Conservation (phyloP, 2,113 vertebrate species). For the mouse (Mus musculus) region GRCm39 chr6:51782001-51782500, state of each 20-base stretch:
- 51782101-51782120: neutral
- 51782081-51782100: neutral
- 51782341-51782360: neutral
- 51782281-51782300: neutral
- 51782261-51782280: neutral
- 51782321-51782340: too few species aligned
- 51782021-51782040: neutral
- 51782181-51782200: neutral
- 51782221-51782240: neutral
- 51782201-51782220: neutral
- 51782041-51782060: conserved; percentile 1
- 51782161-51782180: neutral
- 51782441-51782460: neutral
- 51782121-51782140: neutral
- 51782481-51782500: neutral
- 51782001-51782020: neutral
- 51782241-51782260: neutral
- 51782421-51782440: too few species aligned
- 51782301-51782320: neutral
- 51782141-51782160: neutral
- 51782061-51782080: neutral
- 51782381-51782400: neutral
- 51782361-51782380: neutral
- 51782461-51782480: neutral
- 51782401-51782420: neutral